Percentiles rank a stretch among this genome's conserved stretches.
Evolutionary conservation across 35 echinoderm and acorn worm genomes (phyloP).

Genomic region (Apostichopus japonicus): DNA sequence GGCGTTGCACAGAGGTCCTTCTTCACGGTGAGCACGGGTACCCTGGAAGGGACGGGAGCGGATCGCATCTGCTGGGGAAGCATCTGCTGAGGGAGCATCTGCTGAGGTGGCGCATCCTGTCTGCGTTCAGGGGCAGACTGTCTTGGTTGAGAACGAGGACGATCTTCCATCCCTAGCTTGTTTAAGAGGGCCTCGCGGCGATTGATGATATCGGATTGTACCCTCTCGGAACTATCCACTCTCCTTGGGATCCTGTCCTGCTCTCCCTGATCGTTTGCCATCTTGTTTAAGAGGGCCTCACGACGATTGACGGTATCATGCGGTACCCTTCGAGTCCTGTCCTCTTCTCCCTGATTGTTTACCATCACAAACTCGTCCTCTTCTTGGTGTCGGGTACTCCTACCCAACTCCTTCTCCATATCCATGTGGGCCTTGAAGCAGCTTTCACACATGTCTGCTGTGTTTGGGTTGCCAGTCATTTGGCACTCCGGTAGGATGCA

Average conservation of each 20-base stretch:
- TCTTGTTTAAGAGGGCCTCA: background rate
- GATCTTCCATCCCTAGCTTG: background rate
- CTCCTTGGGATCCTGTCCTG: background rate
- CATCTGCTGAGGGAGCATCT: background rate
- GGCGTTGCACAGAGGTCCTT: conserved; percentile 43
- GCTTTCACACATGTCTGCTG: conserved; percentile 65
- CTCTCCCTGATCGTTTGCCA: background rate
- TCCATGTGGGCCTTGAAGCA: conserved; percentile 65
- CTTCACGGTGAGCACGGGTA: conserved; percentile 3
- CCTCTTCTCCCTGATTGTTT: background rate
- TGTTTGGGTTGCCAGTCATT: conserved; percentile 72
- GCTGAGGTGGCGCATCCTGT: background rate
- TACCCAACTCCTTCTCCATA: background rate
- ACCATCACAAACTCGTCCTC: background rate
- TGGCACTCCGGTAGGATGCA: conserved; percentile 83
- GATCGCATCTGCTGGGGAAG: background rate
- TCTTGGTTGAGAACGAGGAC: background rate
- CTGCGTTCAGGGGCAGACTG: background rate
- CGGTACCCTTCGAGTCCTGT: background rate
- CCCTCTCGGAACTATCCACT: background rate
- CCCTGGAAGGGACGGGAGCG: background rate
- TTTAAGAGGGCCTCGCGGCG: background rate
- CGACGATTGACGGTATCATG: background rate
- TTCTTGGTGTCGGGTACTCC: background rate
- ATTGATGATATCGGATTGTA: background rate